Evolutionary conservation across 2,113 vertebrate genomes (phyloP).

Genomic region (Furnarius figulus): DNA sequence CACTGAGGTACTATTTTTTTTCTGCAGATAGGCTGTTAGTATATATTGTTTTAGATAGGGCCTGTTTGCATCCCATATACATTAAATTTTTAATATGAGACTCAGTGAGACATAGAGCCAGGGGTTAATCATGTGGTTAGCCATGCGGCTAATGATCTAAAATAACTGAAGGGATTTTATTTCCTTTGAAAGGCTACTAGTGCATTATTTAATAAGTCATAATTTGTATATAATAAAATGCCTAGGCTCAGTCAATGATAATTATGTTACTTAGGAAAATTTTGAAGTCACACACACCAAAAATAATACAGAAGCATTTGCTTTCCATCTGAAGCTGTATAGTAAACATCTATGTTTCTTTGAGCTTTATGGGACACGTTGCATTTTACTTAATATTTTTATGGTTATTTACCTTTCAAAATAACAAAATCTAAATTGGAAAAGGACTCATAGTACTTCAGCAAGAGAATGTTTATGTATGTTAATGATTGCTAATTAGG

Average conservation of each 20-base stretch:
- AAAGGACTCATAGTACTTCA: background rate
- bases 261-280: background rate
- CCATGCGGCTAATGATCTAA: background rate
- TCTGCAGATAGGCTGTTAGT: background rate
- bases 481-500: background rate
- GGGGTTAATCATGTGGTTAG: slow-evolving; percentile 8
- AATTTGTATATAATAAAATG: slow-evolving; percentile 33
- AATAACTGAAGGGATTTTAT: slow-evolving; percentile 15
- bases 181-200: slow-evolving; percentile 24
- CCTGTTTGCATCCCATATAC: background rate
- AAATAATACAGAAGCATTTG: background rate
- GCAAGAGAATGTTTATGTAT: background rate
- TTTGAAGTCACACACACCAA: background rate
- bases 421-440: background rate
- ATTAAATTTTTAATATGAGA: background rate
- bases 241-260: background rate
- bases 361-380: background rate
- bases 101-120: background rate
- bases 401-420: slow-evolving; percentile 2
- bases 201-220: slow-evolving; percentile 14
- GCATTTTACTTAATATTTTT: background rate
- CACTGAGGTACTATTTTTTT: background rate
- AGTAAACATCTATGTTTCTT: background rate
- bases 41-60: background rate
- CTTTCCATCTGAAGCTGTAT: background rate